Percentiles rank a stretch among this genome's conserved stretches.
These are phyloP conservation scores for Cinara cedri DNA, from an alignment of 2,888 invertebrate species.

Conservation along the genomic window DNA sequence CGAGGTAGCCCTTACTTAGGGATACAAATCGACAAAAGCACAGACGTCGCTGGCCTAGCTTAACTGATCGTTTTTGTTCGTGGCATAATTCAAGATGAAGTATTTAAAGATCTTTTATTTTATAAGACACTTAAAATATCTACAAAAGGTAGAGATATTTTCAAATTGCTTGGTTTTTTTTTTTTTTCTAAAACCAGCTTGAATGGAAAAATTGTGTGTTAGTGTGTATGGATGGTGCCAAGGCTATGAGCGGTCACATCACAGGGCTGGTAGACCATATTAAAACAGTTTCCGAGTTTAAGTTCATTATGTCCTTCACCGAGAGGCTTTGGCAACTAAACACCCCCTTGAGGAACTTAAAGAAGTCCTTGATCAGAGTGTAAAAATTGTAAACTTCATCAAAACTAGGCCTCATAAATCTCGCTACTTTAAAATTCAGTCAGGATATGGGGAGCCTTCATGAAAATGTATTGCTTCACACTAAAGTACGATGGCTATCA, in stretches of 20 bases:
- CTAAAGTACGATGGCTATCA: slow-evolving; percentile 45
- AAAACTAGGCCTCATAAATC: slow-evolving; percentile 37
- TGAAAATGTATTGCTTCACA: slow-evolving; percentile 46
- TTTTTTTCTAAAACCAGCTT: slow-evolving; percentile 15
- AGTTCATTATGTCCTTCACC: slow-evolving; percentile 42
- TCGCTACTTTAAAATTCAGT: slow-evolving; percentile 43
- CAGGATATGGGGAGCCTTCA: slow-evolving; percentile 41
- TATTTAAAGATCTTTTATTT: slow-evolving; percentile 39
- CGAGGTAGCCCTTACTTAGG: slow-evolving; percentile 25
- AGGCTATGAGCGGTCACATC: slow-evolving; percentile 39
- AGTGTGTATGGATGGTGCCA: slow-evolving; percentile 48
- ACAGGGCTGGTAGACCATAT: slow-evolving; percentile 20
- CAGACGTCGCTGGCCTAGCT: slow-evolving; percentile 34
- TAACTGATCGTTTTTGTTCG: slow-evolving; percentile 46
- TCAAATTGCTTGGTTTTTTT: slow-evolving; percentile 32
- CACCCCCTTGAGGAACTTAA: slow-evolving; percentile 30
- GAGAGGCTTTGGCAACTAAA: slow-evolving; percentile 34
- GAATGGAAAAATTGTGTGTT: slow-evolving; percentile 32
- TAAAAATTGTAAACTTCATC: slow-evolving; percentile 52
- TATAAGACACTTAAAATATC: slow-evolving; percentile 41
- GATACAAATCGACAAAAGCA: slow-evolving; percentile 32
- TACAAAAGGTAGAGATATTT: slow-evolving; percentile 42
- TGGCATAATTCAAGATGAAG: slow-evolving; percentile 46
- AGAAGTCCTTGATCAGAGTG: slow-evolving; percentile 30
- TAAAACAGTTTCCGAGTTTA: slow-evolving; percentile 59